phyloP scores from a whole-genome alignment of 2,888 invertebrate genomes.

The Acanthopleura granulata region DNA sequence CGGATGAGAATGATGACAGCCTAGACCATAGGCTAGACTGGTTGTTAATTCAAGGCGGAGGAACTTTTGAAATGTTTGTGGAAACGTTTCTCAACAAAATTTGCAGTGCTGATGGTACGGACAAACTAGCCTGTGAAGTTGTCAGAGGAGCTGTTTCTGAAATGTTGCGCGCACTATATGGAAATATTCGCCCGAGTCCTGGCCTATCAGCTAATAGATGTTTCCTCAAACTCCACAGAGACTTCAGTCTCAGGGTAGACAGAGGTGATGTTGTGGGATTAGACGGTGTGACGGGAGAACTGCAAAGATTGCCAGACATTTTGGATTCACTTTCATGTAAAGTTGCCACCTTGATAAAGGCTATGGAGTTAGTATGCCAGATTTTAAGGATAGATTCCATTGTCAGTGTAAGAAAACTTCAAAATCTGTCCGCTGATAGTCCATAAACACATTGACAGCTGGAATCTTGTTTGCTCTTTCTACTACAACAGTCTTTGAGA shows the following conservation, averaged over 20 bases:
- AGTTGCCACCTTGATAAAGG: constrained; percentile 37
- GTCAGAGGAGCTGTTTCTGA: constrained; percentile 29
- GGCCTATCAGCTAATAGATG: not conserved
- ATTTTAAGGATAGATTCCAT: constrained; percentile 44
- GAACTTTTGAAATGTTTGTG: constrained; percentile 26
- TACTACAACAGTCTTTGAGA: no score
- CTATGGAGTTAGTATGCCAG: constrained; percentile 39
- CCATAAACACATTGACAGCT: no score
- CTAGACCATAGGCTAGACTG: not conserved
- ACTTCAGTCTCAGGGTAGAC: constrained; percentile 7
- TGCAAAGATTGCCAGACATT: constrained; percentile 18
- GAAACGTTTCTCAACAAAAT: constrained; percentile 21
- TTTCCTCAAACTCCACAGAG: constrained; percentile 23
- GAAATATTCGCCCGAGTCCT: constrained; percentile 21
- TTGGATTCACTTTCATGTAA: constrained; percentile 45
- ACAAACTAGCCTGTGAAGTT: constrained; percentile 24
- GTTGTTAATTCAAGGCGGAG: constrained; percentile 20
- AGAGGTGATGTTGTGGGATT: constrained; percentile 21
- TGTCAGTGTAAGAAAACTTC: constrained; percentile 37
- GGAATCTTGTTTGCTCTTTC: no score
- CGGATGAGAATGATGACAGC: not conserved
- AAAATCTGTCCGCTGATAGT: not conserved
- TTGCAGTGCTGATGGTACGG: not conserved
- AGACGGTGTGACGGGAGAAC: constrained; percentile 13
- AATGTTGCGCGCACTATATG: constrained; percentile 33